Evolutionary conservation across 1,140 invertebrate species (phyloP), one percentile per base, ranked within the genome.

Genomic region (Drosophila pseudoananassae): DNA sequence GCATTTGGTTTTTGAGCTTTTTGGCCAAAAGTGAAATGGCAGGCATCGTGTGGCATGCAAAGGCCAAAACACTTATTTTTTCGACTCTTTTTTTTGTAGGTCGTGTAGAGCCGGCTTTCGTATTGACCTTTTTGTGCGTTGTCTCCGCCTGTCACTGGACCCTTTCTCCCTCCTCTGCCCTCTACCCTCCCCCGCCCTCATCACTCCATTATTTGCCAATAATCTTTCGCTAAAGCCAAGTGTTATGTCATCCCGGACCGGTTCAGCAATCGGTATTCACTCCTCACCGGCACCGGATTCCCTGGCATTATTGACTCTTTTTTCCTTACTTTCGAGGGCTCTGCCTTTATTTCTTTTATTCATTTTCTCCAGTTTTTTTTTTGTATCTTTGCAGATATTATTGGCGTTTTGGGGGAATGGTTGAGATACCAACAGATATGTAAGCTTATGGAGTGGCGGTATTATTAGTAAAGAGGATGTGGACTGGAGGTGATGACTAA

Each of bases 231-330:
- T 87, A 69, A 64, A 87, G 70, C 65, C 82, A 74, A 59, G 65
- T 81, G 82, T 85, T 85, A 85, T 87, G 78, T 85, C 82, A 85
- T 84, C 68, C 60, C 55, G 74, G 65, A 85, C 82, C 82, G 82
- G 82, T 85, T 76, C 80, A 52, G 74, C 65, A 70, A 27, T 68
- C 40, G 20, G 25, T 17, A 53, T 53, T 66, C 64, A 50, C 6
- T 55, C 50, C 64, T 49, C 20, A 50, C 10, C 71, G 69, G 68
- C 20, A 50, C 10, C 71, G 69, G 68, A 87, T 87, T 66, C 81
- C 77, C 81, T 77, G 77, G n/a, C 69, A 77, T 77, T 84, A 75
- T 83, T 61, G 55, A 31, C 23, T 78, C 46, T 81, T 72, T 69
- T 43, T 43, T 17, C n/a, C 40, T 43, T n/a, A 36, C 33, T n/a